Percentiles rank a stretch among this genome's conserved stretches.
Evolutionary conservation across 2,113 vertebrate genomes (phyloP).

Genomic region (Meleagris gallopavo): DNA sequence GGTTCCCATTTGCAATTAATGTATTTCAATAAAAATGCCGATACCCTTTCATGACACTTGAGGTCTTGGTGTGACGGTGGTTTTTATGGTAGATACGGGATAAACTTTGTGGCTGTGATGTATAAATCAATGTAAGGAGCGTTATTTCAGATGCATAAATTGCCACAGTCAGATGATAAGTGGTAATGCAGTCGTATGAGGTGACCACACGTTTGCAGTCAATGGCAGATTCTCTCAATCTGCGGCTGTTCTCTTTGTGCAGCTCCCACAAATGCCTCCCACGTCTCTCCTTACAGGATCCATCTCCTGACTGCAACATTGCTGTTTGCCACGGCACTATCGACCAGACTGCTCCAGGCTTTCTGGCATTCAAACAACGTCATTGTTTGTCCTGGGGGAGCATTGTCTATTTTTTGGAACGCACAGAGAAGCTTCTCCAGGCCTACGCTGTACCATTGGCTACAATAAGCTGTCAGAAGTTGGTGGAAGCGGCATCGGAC

Average conservation of each 20-base stretch:
- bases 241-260: constrained; percentile 8
- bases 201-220: neutral
- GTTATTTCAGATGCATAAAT: neutral
- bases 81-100: neutral
- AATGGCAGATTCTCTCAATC: neutral
- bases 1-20: neutral
- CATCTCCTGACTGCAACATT: constrained; percentile 38
- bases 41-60: neutral
- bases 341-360: constrained; percentile 73
- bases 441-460: constrained; percentile 81
- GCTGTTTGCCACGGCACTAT: constrained; percentile 73
- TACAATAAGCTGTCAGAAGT: constrained; percentile 67
- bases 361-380: constrained; percentile 79
- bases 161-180: neutral
- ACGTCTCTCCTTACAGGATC: constrained; percentile 1
- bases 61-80: neutral
- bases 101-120: neutral
- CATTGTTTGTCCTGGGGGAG: constrained; percentile 77
- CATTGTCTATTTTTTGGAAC: constrained; percentile 69
- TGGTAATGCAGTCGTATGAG: neutral
- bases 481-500: constrained; percentile 64
- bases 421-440: constrained; percentile 76
- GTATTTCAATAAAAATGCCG: neutral
- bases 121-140: neutral
- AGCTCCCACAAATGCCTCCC: constrained; percentile 51